Evolutionary conservation across 2,113 vertebrate genomes (phyloP).

Genomic region (Asarcornis scutulata): DNA sequence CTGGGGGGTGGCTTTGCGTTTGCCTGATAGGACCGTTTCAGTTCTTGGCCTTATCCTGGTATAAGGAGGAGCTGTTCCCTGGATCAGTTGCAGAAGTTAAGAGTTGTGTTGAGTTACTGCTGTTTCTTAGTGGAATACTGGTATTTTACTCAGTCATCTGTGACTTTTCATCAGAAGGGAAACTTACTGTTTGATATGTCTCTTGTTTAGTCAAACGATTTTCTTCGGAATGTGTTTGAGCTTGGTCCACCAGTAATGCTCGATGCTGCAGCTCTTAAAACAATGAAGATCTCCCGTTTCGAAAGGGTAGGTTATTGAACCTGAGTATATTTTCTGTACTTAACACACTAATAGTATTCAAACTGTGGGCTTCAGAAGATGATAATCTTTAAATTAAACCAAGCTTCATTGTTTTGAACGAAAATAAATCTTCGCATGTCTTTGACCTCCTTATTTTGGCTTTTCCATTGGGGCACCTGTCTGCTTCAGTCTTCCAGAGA

Average conservation of each 20-base stretch:
- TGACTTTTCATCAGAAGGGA: background rate
- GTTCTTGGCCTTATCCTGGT: background rate
- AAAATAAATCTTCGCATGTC: background rate
- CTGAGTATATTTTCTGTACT: background rate
- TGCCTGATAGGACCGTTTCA: background rate
- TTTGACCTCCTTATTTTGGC: background rate
- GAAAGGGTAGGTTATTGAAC: conserved; percentile 86
- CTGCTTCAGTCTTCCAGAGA: background rate
- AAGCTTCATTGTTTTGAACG: background rate
- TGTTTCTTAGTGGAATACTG: background rate
- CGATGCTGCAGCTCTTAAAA: conserved; percentile 90
- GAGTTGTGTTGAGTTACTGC: background rate
- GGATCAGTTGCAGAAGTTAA: background rate
- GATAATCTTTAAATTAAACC: background rate
- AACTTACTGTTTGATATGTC: background rate
- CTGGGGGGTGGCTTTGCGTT: background rate
- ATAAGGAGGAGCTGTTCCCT: background rate
- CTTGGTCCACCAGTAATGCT: conserved; percentile 93
- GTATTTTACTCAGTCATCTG: background rate
- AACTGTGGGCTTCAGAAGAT: background rate
- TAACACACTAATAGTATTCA: background rate
- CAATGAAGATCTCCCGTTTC: conserved; percentile 94
- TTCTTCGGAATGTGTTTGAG: conserved; percentile 96
- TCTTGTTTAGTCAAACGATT: conserved; percentile 88
- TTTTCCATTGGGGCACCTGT: background rate